These are phyloP conservation scores for Hyaena hyaena DNA, from an alignment of 2,113 vertebrate species.

Conservation along the genomic window DNA sequence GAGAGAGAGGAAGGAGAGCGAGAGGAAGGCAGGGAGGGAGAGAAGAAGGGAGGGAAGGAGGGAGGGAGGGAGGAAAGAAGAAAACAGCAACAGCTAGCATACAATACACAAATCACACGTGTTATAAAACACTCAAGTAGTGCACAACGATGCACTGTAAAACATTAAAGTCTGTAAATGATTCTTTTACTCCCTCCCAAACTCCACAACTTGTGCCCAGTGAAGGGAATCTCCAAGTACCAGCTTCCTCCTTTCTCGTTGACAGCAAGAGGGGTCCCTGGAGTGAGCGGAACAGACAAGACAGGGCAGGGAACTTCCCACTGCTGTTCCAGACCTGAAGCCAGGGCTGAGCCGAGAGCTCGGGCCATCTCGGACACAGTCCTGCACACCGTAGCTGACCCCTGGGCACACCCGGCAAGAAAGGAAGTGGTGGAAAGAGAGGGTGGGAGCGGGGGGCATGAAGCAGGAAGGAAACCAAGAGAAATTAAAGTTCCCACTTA, in stretches of 20 bases:
- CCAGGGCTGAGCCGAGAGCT: background rate
- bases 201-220: background rate
- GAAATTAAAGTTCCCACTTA: background rate
- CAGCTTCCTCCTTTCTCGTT: background rate
- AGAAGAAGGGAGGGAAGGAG: background rate
- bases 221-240: background rate
- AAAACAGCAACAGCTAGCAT: background rate
- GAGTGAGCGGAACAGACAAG: background rate
- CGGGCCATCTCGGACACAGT: accelerated
- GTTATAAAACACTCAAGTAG: background rate
- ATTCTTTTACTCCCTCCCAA: background rate
- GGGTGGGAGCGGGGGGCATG: no score
- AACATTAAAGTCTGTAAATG: background rate
- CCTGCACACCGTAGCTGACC: accelerated
- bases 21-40: no score
- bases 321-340: background rate
- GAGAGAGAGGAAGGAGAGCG: background rate
- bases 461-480: background rate
- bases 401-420: background rate
- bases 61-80: background rate
- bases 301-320: background rate
- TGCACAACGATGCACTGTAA: background rate
- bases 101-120: background rate
- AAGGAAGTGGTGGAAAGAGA: no score
- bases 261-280: background rate